Base-by-base conservation (phyloP, 30 jellyfish, hydroid and myxozoan genomes). In the Pseudorhiza aurosa region DNA sequence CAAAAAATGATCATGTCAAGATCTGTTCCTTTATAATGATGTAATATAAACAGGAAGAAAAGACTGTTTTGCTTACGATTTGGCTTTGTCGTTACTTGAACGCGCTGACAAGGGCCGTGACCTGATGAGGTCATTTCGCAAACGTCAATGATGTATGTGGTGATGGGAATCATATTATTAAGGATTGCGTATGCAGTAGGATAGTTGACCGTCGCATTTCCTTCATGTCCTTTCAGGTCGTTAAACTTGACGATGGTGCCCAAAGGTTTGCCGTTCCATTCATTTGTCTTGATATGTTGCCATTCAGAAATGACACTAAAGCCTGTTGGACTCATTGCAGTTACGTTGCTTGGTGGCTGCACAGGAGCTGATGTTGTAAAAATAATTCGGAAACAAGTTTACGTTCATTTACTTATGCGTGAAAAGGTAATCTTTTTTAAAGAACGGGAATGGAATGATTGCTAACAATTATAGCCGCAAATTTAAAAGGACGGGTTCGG, bases 311-410 rank as follows among this genome's bases (percentile, higher is more conserved):
- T 77, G 9, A 72, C 81, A 11, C 93, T 43, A 39, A 42, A 59
- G 5, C 83, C 91, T 2, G 89, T 44, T 7, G 82, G 50, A 5
- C 83, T 73, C 4, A 22, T 55, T 18, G 85, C 88, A 2, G 76
- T 31, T 42, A 87, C 68, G 33, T 30, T 15, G 18, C 37, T 10
- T 36, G 96, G 96, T n/a, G 96, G 96, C 69, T 50, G 53, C 27
- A 83, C 72, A 26, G 96, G 96, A 18, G 65, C 96, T 87, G 68
- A 53, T n/a, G n/a, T n/a, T n/a, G n/a, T n/a, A n/a, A n/a, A n/a
- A n/a, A n/a, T n/a, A n/a, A n/a, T n/a, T n/a, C n/a, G n/a, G n/a
- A n/a, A n/a, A n/a, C n/a, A n/a, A n/a, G n/a, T n/a, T n/a, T n/a
- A n/a, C n/a, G n/a, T n/a, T n/a, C n/a, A n/a, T n/a, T n/a, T n/a